Base-by-base conservation (phyloP, 2,113 vertebrate species). In the Oenanthe melanoleuca region DNA sequence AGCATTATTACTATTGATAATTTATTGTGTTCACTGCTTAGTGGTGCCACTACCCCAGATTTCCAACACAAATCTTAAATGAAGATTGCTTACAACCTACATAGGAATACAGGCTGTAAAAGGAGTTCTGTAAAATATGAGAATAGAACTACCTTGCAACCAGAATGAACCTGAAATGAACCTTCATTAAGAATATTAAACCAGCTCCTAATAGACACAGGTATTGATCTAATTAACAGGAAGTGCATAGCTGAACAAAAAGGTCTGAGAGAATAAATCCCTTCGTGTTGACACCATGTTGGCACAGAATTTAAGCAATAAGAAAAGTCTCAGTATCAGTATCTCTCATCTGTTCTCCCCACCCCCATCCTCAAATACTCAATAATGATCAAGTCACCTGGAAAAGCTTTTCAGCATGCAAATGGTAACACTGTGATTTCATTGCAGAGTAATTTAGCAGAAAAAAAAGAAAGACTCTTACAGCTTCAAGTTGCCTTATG, bases 161-260 rank as follows among this genome's bases (percentile, higher is more conserved):
- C 37, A 93, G 69, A 71, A 67, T 95, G 87, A 94, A 92, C 93
- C 80, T 94, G 75, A 91, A 89, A 81, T 95, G 89, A 93, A 93
- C 94, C 53, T 85, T 92, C 79, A 93, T 95, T 95, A 91, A 89
- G 84, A 92, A 81, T 93, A 87, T 95, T 89, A 95, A 95, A 34
- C 45, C 31, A 78, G 49, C 40, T 95, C 53, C 57, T 92, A 75
- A 81, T 53, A 95, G 86, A 80, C 53, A 86, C 45, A 75, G 31
- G 61, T 95, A 97, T 97, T 89, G 96, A 96, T 96, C 89, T 81
- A 88, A 92, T 97, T 93, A 96, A 69, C 89, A 95, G 80, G 70
- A 96, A 96, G 61, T 93, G 64, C 94, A 81, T 20, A 79, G 86
- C 61, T 81, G 83, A 92, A 67, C 5, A 8, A 86, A 92, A 89